Evolutionary conservation across 2,113 vertebrate genomes (phyloP).

Genomic region (Zosterops pallidus): DNA sequence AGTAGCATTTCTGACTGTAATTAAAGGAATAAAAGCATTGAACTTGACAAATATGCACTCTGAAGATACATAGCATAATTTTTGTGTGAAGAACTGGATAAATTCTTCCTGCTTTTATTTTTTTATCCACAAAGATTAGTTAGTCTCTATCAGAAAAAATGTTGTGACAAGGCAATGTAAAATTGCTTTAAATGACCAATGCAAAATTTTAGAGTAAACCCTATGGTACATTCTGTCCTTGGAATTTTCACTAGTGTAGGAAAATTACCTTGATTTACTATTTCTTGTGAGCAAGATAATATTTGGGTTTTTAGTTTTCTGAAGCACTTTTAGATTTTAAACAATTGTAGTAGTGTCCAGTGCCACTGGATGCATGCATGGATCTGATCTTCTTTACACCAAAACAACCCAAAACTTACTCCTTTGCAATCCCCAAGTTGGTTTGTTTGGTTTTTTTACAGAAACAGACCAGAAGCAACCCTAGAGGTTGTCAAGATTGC

Average conservation of each 20-base stretch:
- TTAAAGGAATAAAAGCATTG: not conserved
- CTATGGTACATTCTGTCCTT: not conserved
- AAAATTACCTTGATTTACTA: not conserved
- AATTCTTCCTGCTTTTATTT: not conserved
- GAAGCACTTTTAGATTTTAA: not conserved
- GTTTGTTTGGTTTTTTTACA: no score
- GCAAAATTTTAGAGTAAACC: not conserved
- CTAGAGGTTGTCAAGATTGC: not conserved
- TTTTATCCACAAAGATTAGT: not conserved
- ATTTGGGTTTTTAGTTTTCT: not conserved
- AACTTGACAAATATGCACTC: not conserved
- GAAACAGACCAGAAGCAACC: not conserved
- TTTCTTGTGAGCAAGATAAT: not conserved
- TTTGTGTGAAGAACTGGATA: not conserved
- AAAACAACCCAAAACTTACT: not conserved
- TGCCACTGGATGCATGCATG: rapidly evolving
- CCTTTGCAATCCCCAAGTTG: not conserved
- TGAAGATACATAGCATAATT: not conserved
- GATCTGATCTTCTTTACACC: not conserved
- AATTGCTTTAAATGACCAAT: not conserved
- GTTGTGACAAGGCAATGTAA: not conserved
- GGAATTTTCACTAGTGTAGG: not conserved
- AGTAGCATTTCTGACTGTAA: not conserved
- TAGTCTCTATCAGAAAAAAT: not conserved
- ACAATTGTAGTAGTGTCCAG: not conserved